Conservation (phyloP, 2,113 vertebrate genomes). For the Uropsilus gracilis region DNA sequence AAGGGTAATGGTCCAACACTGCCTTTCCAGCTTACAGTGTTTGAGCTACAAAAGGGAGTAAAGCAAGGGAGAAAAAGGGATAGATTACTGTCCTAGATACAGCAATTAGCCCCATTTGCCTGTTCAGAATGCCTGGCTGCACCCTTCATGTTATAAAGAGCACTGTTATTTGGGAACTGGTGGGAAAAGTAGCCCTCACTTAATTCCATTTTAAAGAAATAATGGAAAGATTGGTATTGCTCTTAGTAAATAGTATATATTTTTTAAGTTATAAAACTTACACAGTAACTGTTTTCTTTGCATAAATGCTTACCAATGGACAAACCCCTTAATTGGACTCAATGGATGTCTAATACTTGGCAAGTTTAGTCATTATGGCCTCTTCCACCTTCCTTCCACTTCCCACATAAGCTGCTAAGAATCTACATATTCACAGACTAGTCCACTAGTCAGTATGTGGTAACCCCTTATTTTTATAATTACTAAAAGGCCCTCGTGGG, state of each 20-base stretch:
- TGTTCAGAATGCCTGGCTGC: not conserved
- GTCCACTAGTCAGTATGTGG: not conserved
- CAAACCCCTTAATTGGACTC: fast-evolving
- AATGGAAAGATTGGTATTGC: not conserved
- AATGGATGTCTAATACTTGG: not conserved
- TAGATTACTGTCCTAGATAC: not conserved
- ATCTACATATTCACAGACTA: not conserved
- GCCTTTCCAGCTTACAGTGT: not conserved
- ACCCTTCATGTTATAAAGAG: not conserved
- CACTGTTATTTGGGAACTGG: not conserved
- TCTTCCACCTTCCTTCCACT: fast-evolving
- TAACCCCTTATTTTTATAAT: not conserved
- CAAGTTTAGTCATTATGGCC: not conserved
- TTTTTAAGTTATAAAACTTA: not conserved
- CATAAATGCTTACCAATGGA: not conserved
- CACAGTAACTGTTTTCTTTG: not conserved
- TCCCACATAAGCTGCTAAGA: not conserved
- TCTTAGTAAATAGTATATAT: not conserved
- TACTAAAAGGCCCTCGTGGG: not conserved
- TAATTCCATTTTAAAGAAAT: not conserved
- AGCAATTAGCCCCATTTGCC: not conserved
- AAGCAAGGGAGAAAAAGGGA: not conserved
- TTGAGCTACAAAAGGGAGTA: not conserved
- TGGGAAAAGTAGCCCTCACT: not conserved
- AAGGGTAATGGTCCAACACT: not conserved